Evolutionary conservation across 2,888 invertebrate species (phyloP), one percentile per base, ranked within the genome.

Genomic region (Cremastobaeus sp.): DNA sequence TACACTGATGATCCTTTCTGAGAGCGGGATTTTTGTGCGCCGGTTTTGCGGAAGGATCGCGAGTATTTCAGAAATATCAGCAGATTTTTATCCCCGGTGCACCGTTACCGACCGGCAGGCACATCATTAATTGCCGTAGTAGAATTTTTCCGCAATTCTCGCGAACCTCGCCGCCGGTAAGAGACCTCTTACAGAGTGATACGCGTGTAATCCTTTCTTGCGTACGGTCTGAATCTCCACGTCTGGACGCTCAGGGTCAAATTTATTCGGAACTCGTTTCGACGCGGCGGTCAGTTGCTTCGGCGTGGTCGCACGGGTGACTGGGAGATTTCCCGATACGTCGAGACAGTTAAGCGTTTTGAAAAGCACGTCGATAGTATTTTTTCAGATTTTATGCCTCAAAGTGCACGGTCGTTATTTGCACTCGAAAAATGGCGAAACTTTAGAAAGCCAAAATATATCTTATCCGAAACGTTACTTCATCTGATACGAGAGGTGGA

Each of bases 241-340:
- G 34, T 47, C 21, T 32, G 14, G 35, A 37, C 32, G 17, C 47
- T 45, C 62, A 71, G 71, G 54, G 68, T 75, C 64, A 57, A 62
- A 62, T 45, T 68, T 66, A 76, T 76, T 71, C 73, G 72, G 76
- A 76, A 74, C 73, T 72, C 83, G 82, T 82, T 81, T 84, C 77
- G 79, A 82, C 81, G 83, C 83, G 81, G 79, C 78, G 78, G 76
- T 80, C 77, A 79, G 79, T 81, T 79, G 82, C 79, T 81, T 82
- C 79, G 81, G 81, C 54, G 57, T 74, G 81, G 82, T 83, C 82
- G 78, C 76, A 79, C 78, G 75, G 73, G 66, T 52, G 57, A 60
- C 30, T n/a, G n/a, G n/a, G n/a, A n/a, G n/a, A n/a, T n/a, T n/a
- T n/a, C n/a, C n/a, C n/a, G n/a, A n/a, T n/a, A n/a, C n/a, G n/a